These are phyloP conservation scores for Pyrocoelia pectoralis DNA, from an alignment of 2,888 invertebrate genomes.

Conservation along the genomic window DNA sequence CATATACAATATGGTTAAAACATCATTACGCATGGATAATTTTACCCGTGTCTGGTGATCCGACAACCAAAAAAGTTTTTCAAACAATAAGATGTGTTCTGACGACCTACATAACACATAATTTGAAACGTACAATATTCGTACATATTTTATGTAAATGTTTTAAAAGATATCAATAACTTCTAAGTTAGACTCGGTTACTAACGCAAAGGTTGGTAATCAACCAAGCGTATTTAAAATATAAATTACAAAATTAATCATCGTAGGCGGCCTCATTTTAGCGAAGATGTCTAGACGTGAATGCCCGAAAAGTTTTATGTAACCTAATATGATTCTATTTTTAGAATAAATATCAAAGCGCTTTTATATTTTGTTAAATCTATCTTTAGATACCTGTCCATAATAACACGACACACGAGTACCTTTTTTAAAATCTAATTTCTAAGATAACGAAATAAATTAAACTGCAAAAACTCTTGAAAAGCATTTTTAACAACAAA, in stretches of 20 bases:
- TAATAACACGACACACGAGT: too few relatives aligned
- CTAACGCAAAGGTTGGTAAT: constrained; percentile 24
- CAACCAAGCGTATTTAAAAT: constrained; percentile 32
- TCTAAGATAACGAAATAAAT: too few relatives aligned
- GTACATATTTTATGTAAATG: constrained; percentile 13
- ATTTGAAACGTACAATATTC: constrained; percentile 1
- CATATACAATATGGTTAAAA: too few relatives aligned
- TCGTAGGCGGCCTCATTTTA: constrained; percentile 35
- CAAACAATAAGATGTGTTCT: too few relatives aligned
- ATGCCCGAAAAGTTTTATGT: constrained; percentile 29
- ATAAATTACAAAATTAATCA: constrained; percentile 37
- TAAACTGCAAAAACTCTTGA: too few relatives aligned
- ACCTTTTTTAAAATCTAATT: too few relatives aligned
- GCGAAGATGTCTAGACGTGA: constrained; percentile 34
- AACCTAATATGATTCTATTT: constrained; percentile 26
- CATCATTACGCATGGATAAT: too few relatives aligned
- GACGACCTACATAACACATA: too few relatives aligned
- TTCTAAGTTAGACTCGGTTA: constrained; percentile 9
- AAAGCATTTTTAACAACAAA: too few relatives aligned
- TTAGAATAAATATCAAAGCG: constrained; percentile 22
- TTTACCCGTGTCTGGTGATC: too few relatives aligned
- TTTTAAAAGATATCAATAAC: background rate
- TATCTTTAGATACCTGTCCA: background rate
- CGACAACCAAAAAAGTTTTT: too few relatives aligned
- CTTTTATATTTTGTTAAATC: background rate